Evolutionary conservation across 2,888 invertebrate genomes (phyloP).

Genomic region (Candidula unifasciata): DNA sequence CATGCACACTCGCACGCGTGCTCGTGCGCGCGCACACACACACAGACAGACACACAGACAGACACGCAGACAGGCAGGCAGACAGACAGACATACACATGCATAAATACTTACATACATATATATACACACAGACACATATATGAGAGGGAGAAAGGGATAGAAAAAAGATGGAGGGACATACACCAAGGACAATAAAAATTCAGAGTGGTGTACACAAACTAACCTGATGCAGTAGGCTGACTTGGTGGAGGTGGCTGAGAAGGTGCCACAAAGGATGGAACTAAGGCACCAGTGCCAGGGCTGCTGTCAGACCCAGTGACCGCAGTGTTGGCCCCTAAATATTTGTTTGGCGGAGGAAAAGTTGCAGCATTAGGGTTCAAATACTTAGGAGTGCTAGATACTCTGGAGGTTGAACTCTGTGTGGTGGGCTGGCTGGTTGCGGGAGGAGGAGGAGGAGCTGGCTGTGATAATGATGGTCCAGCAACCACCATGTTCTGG

Average conservation of each 20-base stretch:
- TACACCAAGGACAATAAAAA: no score
- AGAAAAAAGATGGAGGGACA: no score
- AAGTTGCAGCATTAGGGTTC: conserved; percentile 51
- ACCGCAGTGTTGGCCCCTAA: background rate
- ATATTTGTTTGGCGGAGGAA: conserved; percentile 36
- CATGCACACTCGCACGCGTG: no score
- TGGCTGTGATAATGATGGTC: background rate
- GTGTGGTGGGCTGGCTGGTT: background rate
- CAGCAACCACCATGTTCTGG: conserved; percentile 9
- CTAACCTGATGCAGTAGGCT: conserved; percentile 30
- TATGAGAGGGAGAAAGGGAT: no score
- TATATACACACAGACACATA: no score
- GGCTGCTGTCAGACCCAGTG: background rate
- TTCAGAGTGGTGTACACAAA: no score
- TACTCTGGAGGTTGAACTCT: conserved; percentile 10
- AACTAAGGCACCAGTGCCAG: background rate
- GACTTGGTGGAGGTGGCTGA: conserved; percentile 17
- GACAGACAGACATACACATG: no score
- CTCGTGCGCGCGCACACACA: no score
- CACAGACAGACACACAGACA: no score
- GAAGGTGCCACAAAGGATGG: conserved; percentile 10
- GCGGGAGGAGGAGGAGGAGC: background rate
- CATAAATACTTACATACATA: no score
- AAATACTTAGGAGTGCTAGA: conserved; percentile 24
- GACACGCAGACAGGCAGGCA: no score